Conservation (phyloP, 2,888 invertebrate genomes). For the Ochropacha duplaris region DNA sequence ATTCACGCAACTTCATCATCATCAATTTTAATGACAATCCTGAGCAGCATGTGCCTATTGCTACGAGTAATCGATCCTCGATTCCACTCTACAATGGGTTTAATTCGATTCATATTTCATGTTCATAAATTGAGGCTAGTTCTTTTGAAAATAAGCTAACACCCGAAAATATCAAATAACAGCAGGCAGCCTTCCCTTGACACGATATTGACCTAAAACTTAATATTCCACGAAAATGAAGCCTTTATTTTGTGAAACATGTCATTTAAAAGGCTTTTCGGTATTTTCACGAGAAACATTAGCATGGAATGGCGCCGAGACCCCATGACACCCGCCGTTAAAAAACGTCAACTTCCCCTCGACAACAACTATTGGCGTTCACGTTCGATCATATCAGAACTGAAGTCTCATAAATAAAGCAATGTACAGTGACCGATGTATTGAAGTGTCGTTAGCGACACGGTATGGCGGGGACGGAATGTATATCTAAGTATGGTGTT, state of each 20-base stretch:
- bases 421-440: constrained; percentile 23
- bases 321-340: constrained; percentile 5
- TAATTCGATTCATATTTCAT: too few relatives aligned
- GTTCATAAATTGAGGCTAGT: too few relatives aligned
- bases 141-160: too few relatives aligned
- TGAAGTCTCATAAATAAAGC: constrained; percentile 16
- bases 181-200: background rate
- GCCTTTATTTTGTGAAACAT: background rate
- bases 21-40: too few relatives aligned
- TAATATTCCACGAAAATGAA: background rate
- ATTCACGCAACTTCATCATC: too few relatives aligned
- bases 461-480: constrained; percentile 19
- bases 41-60: too few relatives aligned
- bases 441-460: constrained; percentile 21
- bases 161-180: background rate
- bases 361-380: constrained; percentile 15
- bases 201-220: background rate
- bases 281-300: constrained; percentile 5
- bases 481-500: constrained; percentile 38
- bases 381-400: constrained; percentile 1
- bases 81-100: too few relatives aligned
- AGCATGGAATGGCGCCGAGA: constrained; percentile 11
- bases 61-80: too few relatives aligned
- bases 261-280: constrained; percentile 1
- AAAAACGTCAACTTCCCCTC: constrained; percentile 3